Evolutionary conservation across 1,140 invertebrate genomes (phyloP), one percentile per base, ranked within the genome.

Genomic region (Lepidurus couesii): DNA sequence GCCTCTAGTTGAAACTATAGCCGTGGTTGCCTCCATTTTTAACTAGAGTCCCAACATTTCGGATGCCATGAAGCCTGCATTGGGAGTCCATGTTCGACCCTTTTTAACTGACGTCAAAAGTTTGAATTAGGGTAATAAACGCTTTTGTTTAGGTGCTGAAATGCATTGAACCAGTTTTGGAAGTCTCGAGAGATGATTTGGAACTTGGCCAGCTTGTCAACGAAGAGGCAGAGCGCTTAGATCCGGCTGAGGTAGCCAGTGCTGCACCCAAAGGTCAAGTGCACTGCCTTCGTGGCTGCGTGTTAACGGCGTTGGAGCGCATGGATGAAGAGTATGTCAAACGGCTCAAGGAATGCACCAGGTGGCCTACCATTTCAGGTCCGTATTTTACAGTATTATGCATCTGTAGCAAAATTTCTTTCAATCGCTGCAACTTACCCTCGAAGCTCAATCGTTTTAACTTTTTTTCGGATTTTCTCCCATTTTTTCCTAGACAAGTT

Each of bases 11-110:
- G 79, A 92, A 95, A 82, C 94, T n/a, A n/a, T 98, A 80, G 92
- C 93, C 45, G 96, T 98, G 24, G 92, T 98, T 74, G 93, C 97
- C 0, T 92, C 97, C 8, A 93, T 99, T 78, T 99, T 96, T 85
- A 97, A 99, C 86, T 98, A 99, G 85, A 99, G 98, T 86, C 93
- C 96, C 0, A 98, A 98, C 86, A 95, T 97, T 77, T 96, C 95
- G 5, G 95, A 98, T 83, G 95, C 95, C 53, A 99, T 99, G 97
- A 98, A 97, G 85, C 90, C 92, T 6, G 84, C 94, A 96, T 85
- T 99, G 97, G 97, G 89, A 90, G 45, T 93, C 91, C 86, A 84
- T 86, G 13, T 9, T 53, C 5, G 8, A 53, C 3, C 47, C 0
- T 10, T 53, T 11, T 13, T 44, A n/a, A 16, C 8, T 13, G 0